Percentiles rank a stretch among this genome's conserved stretches.
Evolutionary conservation across 2,113 vertebrate genomes (phyloP).

Genomic region (Phrynocephalus versicolor): DNA sequence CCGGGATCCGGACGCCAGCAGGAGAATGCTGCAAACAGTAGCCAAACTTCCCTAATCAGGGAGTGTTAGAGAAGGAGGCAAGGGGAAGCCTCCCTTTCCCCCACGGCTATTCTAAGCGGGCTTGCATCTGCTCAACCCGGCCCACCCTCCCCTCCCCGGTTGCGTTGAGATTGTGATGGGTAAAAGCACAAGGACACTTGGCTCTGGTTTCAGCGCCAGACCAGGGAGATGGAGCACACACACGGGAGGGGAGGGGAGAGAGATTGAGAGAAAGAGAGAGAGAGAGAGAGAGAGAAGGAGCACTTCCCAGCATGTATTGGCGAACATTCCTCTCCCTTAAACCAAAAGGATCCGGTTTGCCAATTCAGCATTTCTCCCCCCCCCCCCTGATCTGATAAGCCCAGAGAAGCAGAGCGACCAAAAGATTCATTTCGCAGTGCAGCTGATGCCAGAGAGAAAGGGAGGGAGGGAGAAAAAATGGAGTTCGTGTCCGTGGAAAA

Average conservation of each 20-base stretch:
- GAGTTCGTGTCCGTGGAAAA: slow-evolving; percentile 1
- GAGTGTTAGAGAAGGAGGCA: neutral
- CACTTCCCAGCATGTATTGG: neutral
- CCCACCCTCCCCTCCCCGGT: neutral
- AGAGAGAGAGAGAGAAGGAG: neutral
- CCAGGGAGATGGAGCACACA: too few species aligned
- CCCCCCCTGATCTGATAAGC: neutral
- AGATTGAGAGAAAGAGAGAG: too few species aligned
- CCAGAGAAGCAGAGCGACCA: neutral
- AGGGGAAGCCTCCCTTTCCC: neutral
- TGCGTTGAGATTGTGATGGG: neutral
- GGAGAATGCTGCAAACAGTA: neutral
- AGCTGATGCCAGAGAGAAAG: neutral
- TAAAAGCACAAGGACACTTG: neutral
- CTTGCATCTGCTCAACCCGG: neutral
- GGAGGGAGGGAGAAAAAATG: neutral
- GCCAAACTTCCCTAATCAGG: neutral
- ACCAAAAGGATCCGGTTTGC: neutral
- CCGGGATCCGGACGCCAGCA: too few species aligned
- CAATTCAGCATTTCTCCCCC: slow-evolving; percentile 22
- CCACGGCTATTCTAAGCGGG: neutral
- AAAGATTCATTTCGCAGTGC: slow-evolving; percentile 23
- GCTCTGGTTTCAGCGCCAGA: neutral
- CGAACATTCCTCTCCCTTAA: neutral
- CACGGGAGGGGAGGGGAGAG: too few species aligned